Evolutionary conservation across 2,888 invertebrate species (phyloP), one percentile per base, ranked within the genome.

Genomic region (Trypoxylon attenuatum): DNA sequence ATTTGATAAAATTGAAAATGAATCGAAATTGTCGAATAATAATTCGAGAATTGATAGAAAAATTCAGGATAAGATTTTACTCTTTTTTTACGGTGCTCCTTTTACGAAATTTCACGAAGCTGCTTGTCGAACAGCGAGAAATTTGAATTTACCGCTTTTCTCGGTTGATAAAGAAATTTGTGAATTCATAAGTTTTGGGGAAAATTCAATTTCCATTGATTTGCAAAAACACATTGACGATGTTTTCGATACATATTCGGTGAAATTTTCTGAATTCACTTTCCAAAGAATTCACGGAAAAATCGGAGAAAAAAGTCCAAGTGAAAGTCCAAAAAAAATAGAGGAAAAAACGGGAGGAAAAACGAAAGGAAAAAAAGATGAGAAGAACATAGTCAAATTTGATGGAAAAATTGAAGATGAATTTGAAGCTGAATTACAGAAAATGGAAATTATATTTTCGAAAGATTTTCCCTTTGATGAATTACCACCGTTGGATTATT

Each of bases 71-170:
- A 88, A 85, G 38, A 77, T 86, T 13, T 77, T 87, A 56, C 73
- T 89, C 13, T 86, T 89, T 62, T 89, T 89, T 74, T 86, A 89
- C 68, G 89, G 89, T 19, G 87, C 87, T 29, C 87, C 88, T 1
- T 79, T 76, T 19, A 88, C 88, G 84, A 63, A 90, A 87, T 81
- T 87, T 90, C 56, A 91, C 90, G 81, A 78, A 83, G 23, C 87
- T 88, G 81, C 89, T 88, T 76, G 88, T 88, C 57, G 88, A 89
- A 79, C 88, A 19, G 82, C 82, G 8, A 79, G 53, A 16, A 13
- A 13, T 2, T 62, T 83, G n/a, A 69, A 52, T 2, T n/a, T 83
- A 2, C 76, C 83, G 1, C 38, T 82, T 0, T 54, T 84, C 6
- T 75, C 67, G 16, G 39, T 84, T 4, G 73, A 84, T 27, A 68